Percentiles rank a stretch among this genome's conserved stretches.
Evolutionary conservation across 2,888 invertebrate genomes (phyloP).

Genomic region (Tipula confusa): DNA sequence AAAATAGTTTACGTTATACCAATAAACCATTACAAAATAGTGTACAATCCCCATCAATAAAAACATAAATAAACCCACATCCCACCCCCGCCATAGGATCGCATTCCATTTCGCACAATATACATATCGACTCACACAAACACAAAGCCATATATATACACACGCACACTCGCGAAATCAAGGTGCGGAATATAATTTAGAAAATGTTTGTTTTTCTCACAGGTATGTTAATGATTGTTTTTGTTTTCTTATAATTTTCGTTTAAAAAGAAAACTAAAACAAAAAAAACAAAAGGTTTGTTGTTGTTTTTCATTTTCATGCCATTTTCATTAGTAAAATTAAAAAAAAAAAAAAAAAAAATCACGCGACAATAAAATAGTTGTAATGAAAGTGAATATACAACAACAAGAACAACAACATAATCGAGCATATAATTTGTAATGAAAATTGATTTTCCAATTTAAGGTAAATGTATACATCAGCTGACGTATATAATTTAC

Average conservation of each 20-base stretch:
- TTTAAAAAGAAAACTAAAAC: not conserved
- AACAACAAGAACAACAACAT: not conserved
- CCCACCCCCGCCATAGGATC: not conserved
- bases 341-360: too few relatives aligned
- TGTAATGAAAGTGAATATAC: not conserved
- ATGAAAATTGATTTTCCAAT: not conserved
- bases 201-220: not conserved
- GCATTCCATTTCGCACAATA: not conserved
- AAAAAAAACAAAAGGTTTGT: not conserved
- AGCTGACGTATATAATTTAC: not conserved
- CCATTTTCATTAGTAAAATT: conserved; percentile 16
- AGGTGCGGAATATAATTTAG: not conserved
- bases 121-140: not conserved
- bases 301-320: not conserved
- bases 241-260: not conserved
- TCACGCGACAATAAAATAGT: conserved; percentile 15
- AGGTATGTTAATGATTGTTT: not conserved
- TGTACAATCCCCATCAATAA: not conserved
- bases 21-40: not conserved
- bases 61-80: not conserved
- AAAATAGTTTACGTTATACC: not conserved
- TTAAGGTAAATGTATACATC: not conserved
- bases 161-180: not conserved
- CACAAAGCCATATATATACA: not conserved
- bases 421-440: not conserved